These are phyloP conservation scores for Cyphomyrus discorhynchus DNA, from an alignment of 2,113 vertebrate genomes.

Conservation along the genomic window DNA sequence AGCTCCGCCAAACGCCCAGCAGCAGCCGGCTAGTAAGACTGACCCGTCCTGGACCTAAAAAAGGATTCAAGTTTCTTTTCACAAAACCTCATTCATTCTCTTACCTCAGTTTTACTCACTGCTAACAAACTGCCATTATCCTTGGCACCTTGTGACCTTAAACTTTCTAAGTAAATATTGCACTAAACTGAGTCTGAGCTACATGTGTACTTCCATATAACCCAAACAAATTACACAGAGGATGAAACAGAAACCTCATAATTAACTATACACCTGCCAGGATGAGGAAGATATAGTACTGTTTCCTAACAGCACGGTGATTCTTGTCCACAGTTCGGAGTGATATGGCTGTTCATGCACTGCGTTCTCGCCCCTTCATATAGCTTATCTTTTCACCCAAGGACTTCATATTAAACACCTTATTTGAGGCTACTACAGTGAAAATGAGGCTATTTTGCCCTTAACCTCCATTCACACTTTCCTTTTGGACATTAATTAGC, in stretches of 20 bases:
- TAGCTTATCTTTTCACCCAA: neutral
- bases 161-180: neutral
- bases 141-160: neutral
- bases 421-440: neutral
- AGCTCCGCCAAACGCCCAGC: neutral
- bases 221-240: neutral
- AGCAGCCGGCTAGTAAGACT: neutral
- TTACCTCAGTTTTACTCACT: slow-evolving; percentile 2
- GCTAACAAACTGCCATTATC: neutral
- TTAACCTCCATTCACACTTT: neutral
- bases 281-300: neutral
- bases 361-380: neutral
- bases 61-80: neutral
- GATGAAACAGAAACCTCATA: neutral
- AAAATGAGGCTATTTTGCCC: neutral
- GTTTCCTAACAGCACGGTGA: neutral
- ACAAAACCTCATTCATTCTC: neutral
- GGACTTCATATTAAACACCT: neutral
- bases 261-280: neutral
- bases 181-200: neutral
- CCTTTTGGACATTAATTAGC: neutral
- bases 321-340: neutral
- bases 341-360: neutral
- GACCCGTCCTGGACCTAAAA: neutral
- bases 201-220: neutral